Percentiles rank a stretch among this genome's conserved stretches.
phyloP scores from a whole-genome alignment of 2,113 vertebrate genomes.

The Perca flavescens region DNA sequence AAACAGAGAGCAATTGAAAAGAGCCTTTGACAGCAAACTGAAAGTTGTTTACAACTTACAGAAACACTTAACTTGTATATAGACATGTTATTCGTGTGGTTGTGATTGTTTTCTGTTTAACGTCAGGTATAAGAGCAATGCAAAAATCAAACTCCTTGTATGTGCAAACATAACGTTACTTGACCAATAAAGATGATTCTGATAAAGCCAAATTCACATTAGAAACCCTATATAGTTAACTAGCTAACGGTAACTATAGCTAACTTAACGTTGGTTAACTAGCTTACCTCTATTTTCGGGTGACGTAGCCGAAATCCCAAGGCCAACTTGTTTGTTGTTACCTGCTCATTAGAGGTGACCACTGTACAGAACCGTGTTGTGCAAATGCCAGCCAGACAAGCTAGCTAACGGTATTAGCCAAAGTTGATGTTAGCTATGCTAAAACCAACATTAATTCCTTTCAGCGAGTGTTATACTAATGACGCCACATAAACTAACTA shows the following conservation, averaged over 20 bases:
- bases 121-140: no score
- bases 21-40: background rate
- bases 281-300: background rate
- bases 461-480: background rate
- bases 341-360: background rate
- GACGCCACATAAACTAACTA: background rate
- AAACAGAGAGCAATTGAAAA: background rate
- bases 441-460: background rate
- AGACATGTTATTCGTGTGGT: no score
- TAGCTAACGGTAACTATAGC: background rate
- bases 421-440: conserved; percentile 26
- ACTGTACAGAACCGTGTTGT: background rate
- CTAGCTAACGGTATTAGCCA: conserved; percentile 11
- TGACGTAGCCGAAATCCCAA: background rate
- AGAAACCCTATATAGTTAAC: background rate
- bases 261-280: background rate
- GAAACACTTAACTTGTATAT: no score
- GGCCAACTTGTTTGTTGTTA: background rate
- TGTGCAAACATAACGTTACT: no score
- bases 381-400: no score
- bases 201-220: background rate
- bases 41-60: no score
- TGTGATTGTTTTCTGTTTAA: no score
- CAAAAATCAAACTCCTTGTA: no score
- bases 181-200: no score